A percentile compares a stretch with the other conserved stretches of the same genome.
Conservation (phyloP, 2,113 vertebrate genomes). For the Tragulus kanchil region DNA sequence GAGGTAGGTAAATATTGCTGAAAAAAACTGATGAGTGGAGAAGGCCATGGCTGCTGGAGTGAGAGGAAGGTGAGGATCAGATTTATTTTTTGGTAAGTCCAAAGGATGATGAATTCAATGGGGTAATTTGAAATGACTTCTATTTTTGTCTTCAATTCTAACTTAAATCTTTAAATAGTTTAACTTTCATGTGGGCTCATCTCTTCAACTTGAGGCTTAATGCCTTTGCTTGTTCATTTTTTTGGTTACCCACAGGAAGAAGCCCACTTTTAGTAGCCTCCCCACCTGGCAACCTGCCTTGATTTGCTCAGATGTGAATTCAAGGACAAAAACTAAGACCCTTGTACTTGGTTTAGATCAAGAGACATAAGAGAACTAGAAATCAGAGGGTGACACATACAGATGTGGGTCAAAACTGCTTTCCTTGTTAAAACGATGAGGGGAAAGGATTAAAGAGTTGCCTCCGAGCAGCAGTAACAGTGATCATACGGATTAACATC, state of each 20-base stretch:
- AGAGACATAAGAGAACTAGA: neutral
- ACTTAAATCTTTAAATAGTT: constrained; percentile 55
- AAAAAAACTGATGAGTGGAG: neutral
- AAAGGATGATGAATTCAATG: neutral
- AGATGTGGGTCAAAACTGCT: neutral
- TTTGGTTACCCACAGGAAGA: neutral
- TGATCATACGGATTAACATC: neutral
- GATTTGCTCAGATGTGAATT: neutral
- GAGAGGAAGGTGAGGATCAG: neutral
- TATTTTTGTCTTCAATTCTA: constrained; percentile 10
- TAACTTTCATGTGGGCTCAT: neutral
- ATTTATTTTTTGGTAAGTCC: constrained; percentile 41
- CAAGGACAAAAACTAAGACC: neutral
- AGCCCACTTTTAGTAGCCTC: neutral
- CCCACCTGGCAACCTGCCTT: neutral
- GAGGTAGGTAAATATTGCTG: neutral
- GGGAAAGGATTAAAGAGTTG: neutral
- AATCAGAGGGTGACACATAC: neutral
- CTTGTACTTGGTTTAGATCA: neutral
- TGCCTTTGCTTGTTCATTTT: neutral
- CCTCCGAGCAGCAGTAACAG: neutral
- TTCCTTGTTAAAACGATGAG: neutral
- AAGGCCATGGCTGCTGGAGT: neutral
- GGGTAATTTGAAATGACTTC: constrained; percentile 24
- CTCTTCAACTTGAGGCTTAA: neutral